These are phyloP conservation scores for Muscina levida DNA, from an alignment of 2,888 invertebrate genomes.

Conservation along the genomic window DNA sequence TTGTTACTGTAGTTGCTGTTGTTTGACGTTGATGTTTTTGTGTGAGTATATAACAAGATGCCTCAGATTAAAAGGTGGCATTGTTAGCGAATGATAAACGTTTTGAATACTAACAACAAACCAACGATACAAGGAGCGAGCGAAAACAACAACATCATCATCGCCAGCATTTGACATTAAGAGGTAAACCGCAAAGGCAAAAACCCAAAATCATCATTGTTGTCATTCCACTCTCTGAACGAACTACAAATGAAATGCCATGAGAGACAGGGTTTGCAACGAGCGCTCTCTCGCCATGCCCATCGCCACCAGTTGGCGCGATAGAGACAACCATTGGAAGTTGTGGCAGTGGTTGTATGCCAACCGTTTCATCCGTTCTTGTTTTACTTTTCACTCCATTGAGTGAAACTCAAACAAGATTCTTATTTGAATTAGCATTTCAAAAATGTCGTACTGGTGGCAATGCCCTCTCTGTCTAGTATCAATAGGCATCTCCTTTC, in stretches of 20 bases:
- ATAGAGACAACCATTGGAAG: slow-evolving; percentile 62
- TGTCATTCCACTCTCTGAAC: slow-evolving; percentile 39
- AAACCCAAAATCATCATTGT: slow-evolving; percentile 35
- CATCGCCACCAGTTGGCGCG: slow-evolving; percentile 1
- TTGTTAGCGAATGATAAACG: slow-evolving; percentile 65
- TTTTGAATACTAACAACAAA: slow-evolving; percentile 20
- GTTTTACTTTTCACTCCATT: slow-evolving; percentile 33
- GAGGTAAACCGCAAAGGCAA: slow-evolving; percentile 53
- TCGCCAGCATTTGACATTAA: slow-evolving; percentile 42
- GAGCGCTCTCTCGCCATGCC: not conserved
- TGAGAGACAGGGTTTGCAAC: not conserved
- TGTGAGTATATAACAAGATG: slow-evolving; percentile 43
- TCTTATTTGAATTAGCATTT: slow-evolving; percentile 54
- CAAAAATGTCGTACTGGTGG: slow-evolving; percentile 65
- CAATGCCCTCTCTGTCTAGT: slow-evolving; percentile 50
- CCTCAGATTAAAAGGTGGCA: slow-evolving; percentile 56
- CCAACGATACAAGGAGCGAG: slow-evolving; percentile 32
- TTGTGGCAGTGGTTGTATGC: slow-evolving; percentile 28
- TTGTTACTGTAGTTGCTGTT: no score
- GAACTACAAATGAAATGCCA: not conserved
- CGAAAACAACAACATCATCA: slow-evolving; percentile 51
- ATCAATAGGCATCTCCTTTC: slow-evolving; percentile 44
- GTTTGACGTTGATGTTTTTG: no score
- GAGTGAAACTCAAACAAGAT: slow-evolving; percentile 36
- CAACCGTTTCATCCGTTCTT: slow-evolving; percentile 5